A percentile compares a stretch with the other conserved stretches of the same genome.
Evolutionary conservation across 1,140 invertebrate species (phyloP).

Genomic region (Potamilus streckersoni): DNA sequence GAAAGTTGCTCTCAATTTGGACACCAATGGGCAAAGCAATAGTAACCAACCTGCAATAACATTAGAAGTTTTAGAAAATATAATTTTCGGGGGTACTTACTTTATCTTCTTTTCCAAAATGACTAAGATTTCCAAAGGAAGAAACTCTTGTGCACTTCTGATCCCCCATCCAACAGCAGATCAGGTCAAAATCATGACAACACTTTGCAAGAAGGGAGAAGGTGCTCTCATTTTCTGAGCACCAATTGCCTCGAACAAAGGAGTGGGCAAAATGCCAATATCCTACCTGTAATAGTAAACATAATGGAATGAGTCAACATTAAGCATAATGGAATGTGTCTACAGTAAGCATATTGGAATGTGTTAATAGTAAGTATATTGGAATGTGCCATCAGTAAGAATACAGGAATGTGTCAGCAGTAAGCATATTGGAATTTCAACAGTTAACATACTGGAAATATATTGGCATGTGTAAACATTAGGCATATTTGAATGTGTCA

Average conservation of each 20-base stretch:
- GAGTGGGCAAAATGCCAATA: conserved; percentile 72
- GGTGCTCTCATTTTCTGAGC: conserved; percentile 63
- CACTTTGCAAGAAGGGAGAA: conserved; percentile 70
- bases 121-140: conserved; percentile 69
- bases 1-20: conserved; percentile 64
- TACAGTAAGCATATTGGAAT: too few relatives aligned
- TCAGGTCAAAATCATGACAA: conserved; percentile 71
- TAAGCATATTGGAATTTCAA: too few relatives aligned
- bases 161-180: conserved; percentile 68
- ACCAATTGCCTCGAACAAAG: conserved; percentile 71
- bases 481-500: too few relatives aligned
- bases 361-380: too few relatives aligned
- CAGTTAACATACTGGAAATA: too few relatives aligned
- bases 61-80: background rate
- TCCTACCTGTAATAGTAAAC: conserved; percentile 58
- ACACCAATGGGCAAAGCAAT: conserved; percentile 71
- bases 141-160: conserved; percentile 63
- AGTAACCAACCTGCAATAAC: conserved; percentile 66
- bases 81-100: conserved; percentile 32
- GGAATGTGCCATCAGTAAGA: too few relatives aligned
- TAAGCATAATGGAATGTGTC: too few relatives aligned
- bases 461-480: too few relatives aligned
- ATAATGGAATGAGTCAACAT: too few relatives aligned
- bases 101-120: conserved; percentile 65
- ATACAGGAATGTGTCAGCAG: too few relatives aligned